phyloP scores from a whole-genome alignment of 2,888 invertebrate species.

The Mellilla xanthometata region DNA sequence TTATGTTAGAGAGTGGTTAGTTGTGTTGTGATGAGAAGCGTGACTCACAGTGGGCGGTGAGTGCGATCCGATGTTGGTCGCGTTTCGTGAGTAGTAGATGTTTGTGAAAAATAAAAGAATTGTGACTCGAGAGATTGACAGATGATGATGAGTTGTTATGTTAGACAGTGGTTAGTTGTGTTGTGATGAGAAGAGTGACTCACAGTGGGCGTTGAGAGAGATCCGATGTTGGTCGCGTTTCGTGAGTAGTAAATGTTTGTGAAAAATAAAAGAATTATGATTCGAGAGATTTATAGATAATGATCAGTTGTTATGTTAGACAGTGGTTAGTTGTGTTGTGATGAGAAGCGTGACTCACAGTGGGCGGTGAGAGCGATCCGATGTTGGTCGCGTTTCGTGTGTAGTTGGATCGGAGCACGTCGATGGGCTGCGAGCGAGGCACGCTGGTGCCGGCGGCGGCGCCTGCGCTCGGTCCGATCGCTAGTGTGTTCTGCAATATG shows the following conservation, averaged over 20 bases:
- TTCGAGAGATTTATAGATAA: too few relatives aligned
- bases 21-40: too few relatives aligned
- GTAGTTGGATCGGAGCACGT: slow-evolving; percentile 88
- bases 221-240: slow-evolving; percentile 91
- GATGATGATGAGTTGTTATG: too few relatives aligned
- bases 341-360: slow-evolving; percentile 76
- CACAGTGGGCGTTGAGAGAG: slow-evolving; percentile 95
- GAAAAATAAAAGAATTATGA: too few relatives aligned
- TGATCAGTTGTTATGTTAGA: too few relatives aligned
- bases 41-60: slow-evolving; percentile 92
- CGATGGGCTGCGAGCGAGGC: slow-evolving; percentile 93
- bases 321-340: too few relatives aligned
- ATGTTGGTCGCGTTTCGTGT: slow-evolving; percentile 90
- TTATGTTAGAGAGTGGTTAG: too few relatives aligned
- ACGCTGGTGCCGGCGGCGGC: slow-evolving; percentile 69
- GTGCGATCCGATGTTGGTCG: slow-evolving; percentile 93
- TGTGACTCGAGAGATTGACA: too few relatives aligned
- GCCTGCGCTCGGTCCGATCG: too few relatives aligned
- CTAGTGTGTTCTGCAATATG: slow-evolving; percentile 59
- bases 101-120: too few relatives aligned
- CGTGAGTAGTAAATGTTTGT: slow-evolving; percentile 85
- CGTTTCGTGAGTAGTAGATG: slow-evolving; percentile 85
- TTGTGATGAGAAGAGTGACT: slow-evolving; percentile 41
- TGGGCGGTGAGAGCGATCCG: slow-evolving; percentile 95
- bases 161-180: too few relatives aligned